phyloP scores from a whole-genome alignment of 92 coral and sea anemone species.

The Actinostola sp. region DNA sequence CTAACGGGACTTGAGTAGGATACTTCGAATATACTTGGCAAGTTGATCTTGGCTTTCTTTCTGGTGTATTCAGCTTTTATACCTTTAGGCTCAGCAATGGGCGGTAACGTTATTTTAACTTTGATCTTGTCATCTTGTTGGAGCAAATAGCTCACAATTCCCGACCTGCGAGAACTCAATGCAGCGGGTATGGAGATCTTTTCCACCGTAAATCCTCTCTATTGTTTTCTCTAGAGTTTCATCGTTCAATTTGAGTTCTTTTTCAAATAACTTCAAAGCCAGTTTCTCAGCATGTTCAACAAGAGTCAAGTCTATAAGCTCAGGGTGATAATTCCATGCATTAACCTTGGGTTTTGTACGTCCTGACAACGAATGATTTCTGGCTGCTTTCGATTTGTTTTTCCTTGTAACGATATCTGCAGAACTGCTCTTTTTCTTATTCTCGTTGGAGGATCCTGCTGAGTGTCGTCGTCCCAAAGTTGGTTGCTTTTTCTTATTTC shows the following conservation, averaged over 20 bases:
- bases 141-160: slow-evolving; percentile 5
- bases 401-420: not conserved
- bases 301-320: slow-evolving; percentile 6
- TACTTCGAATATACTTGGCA: no score
- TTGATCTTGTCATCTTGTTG: no score
- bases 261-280: not conserved
- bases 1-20: no score
- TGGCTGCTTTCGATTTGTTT: not conserved
- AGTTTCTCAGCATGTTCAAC: slow-evolving; percentile 22
- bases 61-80: no score
- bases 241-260: slow-evolving; percentile 1
- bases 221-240: slow-evolving; percentile 28
- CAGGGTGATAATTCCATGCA: slow-evolving; percentile 7
- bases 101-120: not conserved
- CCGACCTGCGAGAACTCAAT: slow-evolving; percentile 21
- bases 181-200: not conserved
- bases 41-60: no score
- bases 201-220: slow-evolving; percentile 24
- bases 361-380: not conserved
- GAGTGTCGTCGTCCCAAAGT: not conserved
- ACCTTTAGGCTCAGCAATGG: no score
- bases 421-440: not conserved
- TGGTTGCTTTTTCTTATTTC: no score
- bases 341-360: not conserved
- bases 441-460: not conserved